Base-by-base conservation (phyloP, 2,888 invertebrate genomes). In the Laothoe populi region DNA sequence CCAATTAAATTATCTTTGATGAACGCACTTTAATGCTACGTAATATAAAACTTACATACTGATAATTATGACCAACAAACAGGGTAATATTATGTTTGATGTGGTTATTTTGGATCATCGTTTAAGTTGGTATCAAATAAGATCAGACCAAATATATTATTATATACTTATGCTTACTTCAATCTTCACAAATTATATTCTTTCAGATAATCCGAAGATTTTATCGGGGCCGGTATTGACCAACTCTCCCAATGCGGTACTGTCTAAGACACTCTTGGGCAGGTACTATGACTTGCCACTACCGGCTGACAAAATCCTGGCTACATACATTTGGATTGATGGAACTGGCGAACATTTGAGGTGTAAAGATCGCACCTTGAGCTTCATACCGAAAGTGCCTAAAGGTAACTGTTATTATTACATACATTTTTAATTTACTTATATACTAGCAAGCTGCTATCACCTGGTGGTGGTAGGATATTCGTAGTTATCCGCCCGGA, bases 321-420 rank as follows among this genome's bases (percentile, higher is more conserved):
- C 97, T 46, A 97, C 97, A 60, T 99, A 99, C 88, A 94, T 98
- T 62, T 99, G 98, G 98, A 97, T 99, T 75, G 98, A 99, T 82
- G 98, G 98, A 31, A 96, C 96, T 21, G 98, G 97, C 23, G 98
- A 98, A 84, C 95, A 96, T 78, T 80, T 98, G 61, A 94, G 98
- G 65, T 96, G 96, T 89, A 99, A 99, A 88, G 98, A 98, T 68
- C 94, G 97, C 68, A 98, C 98, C 0, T 83, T 98, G 66, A 95
- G 96, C 82, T 97, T 96, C 78, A 94, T 97, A 70, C 98, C 98
- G 2, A 95, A 94, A 70, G 89, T 92, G 70, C 95, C 97, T 4
- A 95, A 95, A 91, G 96, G 97, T 97, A 80, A 91, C 8, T 40
- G 24, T 31, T n/a, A 4, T 21, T n/a, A 45, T 45, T 23, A 40